Evolutionary conservation across 2,113 vertebrate species (phyloP), one percentile per base, ranked within the genome.

Genomic region (Bombycilla garrulus): DNA sequence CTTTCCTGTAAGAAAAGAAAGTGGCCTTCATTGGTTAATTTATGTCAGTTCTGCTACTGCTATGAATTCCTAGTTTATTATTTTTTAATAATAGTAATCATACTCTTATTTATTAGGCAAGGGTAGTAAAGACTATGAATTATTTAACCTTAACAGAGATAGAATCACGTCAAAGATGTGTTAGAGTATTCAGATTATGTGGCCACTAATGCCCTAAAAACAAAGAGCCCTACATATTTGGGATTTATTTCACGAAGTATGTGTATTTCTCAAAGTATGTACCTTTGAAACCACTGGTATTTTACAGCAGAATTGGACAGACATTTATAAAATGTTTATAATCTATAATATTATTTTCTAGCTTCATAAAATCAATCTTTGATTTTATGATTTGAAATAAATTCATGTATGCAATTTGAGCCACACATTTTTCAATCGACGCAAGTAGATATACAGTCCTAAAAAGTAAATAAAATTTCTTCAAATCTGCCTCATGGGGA

Each of bases 391-490:
- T 15, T 42, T 17, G 80, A 80, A 90, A 72, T 29, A 82, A 56
- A 77, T 72, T 65, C 12, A 56, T 8, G 13, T 51, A 20, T 16
- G 14, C 12, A 47, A 73, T 78, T 78, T 57, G 40, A 93, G 29
- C 11, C 10, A 50, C 13, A 79, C 1, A 33, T 48, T 90, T 82
- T 77, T 77, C 86, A 90, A 40, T 31, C 9, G 3, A 86, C 54
- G 54, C 48, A 74, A 72, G 50, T n/a, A 81, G 40, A 82, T 47
- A 88, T 7, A 79, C 11, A 72, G 28, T 78, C 77, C 24, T 77
- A 61, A 85, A 82, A 57, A 73, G 21, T 53, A 87, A 87, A 92
- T 70, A 87, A 92, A 89, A 79, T 92, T 81, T 84, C 57, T 69
- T 80, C 71, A 80, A 77, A 91, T 82, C 71, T 95, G 22, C 85